Evolutionary conservation across 1,140 invertebrate species (phyloP).

Genomic region (Kradibia gibbosae): DNA sequence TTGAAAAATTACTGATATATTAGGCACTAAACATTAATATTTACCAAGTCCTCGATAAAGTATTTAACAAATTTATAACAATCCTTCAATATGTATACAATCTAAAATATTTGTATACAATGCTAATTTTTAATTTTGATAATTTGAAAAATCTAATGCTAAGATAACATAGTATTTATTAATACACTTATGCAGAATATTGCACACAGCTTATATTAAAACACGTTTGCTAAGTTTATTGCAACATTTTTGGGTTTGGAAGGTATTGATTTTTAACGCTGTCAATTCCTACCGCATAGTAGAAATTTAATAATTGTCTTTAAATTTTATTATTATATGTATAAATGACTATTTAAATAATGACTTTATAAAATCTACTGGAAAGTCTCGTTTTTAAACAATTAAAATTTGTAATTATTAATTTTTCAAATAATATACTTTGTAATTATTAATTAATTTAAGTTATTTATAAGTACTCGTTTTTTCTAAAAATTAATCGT

Average conservation of each 20-base stretch:
- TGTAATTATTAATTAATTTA: constrained; percentile 9
- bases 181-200: constrained; percentile 7
- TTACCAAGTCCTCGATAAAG: not conserved
- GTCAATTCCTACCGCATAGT: constrained; percentile 16
- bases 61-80: constrained; percentile 3
- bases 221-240: constrained; percentile 11
- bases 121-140: not conserved
- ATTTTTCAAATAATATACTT: not conserved
- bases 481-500: not conserved
- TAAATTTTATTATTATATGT: constrained; percentile 15
- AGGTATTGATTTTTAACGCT: constrained; percentile 37
- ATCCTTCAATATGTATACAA: not conserved
- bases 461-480: constrained; percentile 32
- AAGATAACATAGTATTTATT: not conserved
- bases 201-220: constrained; percentile 12
- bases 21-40: constrained; percentile 33
- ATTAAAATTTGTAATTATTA: not conserved
- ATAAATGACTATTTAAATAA: not conserved
- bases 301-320: constrained; percentile 21
- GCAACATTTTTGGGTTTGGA: constrained; percentile 35
- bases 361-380: not conserved
- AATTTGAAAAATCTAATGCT: not conserved
- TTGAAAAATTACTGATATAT: constrained; percentile 24
- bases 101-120: not conserved
- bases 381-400: constrained; percentile 40